Conservation (phyloP, 2,888 invertebrate genomes). For the Euplexia lucipara region DNA sequence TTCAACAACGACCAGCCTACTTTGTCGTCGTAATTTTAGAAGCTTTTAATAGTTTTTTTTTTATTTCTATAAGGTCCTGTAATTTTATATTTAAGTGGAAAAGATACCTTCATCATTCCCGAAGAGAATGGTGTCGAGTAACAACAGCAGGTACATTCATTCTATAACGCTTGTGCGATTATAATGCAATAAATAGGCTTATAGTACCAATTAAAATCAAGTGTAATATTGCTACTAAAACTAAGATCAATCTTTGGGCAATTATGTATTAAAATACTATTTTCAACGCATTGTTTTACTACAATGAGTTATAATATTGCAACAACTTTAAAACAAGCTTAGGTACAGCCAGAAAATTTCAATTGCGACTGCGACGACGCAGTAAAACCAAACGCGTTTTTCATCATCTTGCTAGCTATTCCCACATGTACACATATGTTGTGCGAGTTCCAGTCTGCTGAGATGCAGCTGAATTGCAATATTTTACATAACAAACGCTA, state of each 20-base stretch:
- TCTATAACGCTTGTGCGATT: slow-evolving; percentile 12
- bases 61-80: too few relatives aligned
- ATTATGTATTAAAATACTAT: slow-evolving; percentile 1
- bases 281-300: not conserved
- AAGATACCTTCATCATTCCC: not conserved
- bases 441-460: too few relatives aligned
- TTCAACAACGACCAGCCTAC: too few relatives aligned
- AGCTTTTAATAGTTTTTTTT: too few relatives aligned
- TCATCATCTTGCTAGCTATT: too few relatives aligned
- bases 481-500: slow-evolving; percentile 3
- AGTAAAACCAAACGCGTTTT: not conserved
- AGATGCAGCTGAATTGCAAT: too few relatives aligned
- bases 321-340: slow-evolving; percentile 18
- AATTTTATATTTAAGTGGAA: not conserved
- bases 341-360: slow-evolving; percentile 10
- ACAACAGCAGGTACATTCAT: not conserved
- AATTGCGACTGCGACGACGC: not conserved
- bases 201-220: slow-evolving; percentile 17
- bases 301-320: slow-evolving; percentile 6
- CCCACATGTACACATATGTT: too few relatives aligned
- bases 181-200: slow-evolving; percentile 5
- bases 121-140: not conserved
- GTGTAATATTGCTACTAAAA: slow-evolving; percentile 7
- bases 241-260: not conserved
- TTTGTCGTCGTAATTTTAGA: too few relatives aligned